phyloP scores from a whole-genome alignment of 2,113 vertebrate genomes.

The Plecotus auritus region DNA sequence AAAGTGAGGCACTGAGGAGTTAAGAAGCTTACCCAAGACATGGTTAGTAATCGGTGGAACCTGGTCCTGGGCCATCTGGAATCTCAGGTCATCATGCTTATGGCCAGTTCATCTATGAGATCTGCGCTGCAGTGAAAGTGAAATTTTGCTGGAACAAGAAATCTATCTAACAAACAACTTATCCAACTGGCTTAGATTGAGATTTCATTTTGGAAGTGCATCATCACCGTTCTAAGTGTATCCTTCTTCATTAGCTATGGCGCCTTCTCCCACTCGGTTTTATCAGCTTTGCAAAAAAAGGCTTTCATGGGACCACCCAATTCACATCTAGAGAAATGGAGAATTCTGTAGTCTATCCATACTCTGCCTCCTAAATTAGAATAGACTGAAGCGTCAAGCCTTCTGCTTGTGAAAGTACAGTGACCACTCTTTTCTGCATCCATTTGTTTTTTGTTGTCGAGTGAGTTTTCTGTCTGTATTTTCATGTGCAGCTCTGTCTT shows the following conservation, averaged over 20 bases:
- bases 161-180: neutral
- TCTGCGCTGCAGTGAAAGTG: neutral
- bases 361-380: neutral
- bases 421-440: neutral
- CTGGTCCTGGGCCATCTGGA: neutral
- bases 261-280: neutral
- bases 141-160: neutral
- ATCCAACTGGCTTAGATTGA: neutral
- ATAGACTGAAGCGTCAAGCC: rapidly evolving
- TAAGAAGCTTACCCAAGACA: neutral
- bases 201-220: neutral
- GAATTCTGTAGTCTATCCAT: neutral
- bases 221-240: neutral
- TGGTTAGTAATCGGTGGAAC: neutral
- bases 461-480: neutral
- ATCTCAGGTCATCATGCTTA: too few species aligned
- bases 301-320: neutral
- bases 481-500: neutral
- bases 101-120: neutral
- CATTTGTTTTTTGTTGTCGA: neutral
- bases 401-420: neutral
- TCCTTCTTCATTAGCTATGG: neutral
- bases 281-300: neutral
- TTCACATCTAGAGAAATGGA: neutral
- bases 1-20: neutral